Evolutionary conservation across 2,888 invertebrate genomes (phyloP).

Genomic region (Chrysolina haemoptera): DNA sequence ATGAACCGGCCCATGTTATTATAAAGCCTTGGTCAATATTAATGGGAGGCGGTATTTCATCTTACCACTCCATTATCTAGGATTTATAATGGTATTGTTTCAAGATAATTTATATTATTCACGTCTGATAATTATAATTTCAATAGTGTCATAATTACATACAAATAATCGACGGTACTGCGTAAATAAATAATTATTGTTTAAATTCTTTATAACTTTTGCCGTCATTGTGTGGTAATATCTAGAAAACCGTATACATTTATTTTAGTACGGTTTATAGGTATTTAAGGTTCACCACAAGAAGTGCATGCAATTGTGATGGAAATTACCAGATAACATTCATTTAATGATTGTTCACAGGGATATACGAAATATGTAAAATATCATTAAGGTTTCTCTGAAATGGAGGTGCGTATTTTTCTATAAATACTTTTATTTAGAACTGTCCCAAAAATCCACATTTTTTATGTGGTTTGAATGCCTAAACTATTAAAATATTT

Average conservation of each 20-base stretch:
- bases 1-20: constrained; percentile 24
- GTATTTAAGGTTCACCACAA: constrained; percentile 37
- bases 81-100: constrained; percentile 59
- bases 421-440: neutral
- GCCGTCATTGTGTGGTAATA: constrained; percentile 36
- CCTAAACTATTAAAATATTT: too few relatives aligned
- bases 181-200: constrained; percentile 44
- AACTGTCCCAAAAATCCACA: too few relatives aligned
- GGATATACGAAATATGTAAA: neutral
- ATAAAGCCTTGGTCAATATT: constrained; percentile 31
- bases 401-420: neutral
- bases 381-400: neutral
- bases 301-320: constrained; percentile 32
- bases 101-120: constrained; percentile 58
- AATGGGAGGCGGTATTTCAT: constrained; percentile 51
- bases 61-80: constrained; percentile 54
- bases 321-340: constrained; percentile 36
- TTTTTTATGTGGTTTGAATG: too few relatives aligned
- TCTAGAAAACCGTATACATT: constrained; percentile 53
- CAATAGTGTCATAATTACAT: constrained; percentile 48
- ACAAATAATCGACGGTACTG: constrained; percentile 37
- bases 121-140: constrained; percentile 54
- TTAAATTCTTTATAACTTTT: constrained; percentile 40
- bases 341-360: neutral
- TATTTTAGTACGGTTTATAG: constrained; percentile 52